A percentile compares a stretch with the other conserved stretches of the same genome.
phyloP scores from a whole-genome alignment of 1,140 invertebrate species.

The Cydia strobilella region DNA sequence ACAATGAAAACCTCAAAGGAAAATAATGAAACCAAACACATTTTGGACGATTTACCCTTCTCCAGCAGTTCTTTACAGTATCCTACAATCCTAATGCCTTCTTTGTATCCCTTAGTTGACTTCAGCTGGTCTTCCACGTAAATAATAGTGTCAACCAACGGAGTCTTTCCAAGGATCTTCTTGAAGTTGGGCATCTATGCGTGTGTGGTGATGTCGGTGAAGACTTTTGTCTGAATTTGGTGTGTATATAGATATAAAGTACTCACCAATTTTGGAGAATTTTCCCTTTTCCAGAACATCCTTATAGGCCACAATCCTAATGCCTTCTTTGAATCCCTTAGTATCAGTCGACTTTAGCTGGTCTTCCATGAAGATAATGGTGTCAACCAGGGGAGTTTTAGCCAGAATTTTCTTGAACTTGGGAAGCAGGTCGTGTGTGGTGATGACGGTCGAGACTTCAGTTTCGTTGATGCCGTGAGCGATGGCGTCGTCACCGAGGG shows the following conservation, averaged over 20 bases:
- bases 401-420: conserved; percentile 91
- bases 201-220: conserved; percentile 92
- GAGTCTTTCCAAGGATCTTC: conserved; percentile 85
- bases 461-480: conserved; percentile 98
- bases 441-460: conserved; percentile 94
- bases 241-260: not conserved
- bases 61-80: conserved; percentile 82
- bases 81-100: conserved; percentile 83
- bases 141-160: conserved; percentile 88
- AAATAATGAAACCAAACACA: too few species aligned
- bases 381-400: conserved; percentile 86
- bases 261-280: conserved; percentile 68
- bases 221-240: conserved; percentile 91
- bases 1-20: too few species aligned
- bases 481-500: conserved; percentile 97
- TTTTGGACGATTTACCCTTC: conserved; percentile 62
- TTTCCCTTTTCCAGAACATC: conserved; percentile 77
- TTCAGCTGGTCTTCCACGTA: conserved; percentile 94
- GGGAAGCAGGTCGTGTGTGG: conserved; percentile 92
- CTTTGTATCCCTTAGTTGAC: conserved; percentile 85
- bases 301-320: conserved; percentile 84
- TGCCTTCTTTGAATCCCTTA: conserved; percentile 84
- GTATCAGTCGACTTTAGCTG: conserved; percentile 87
- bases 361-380: conserved; percentile 94
- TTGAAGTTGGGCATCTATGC: conserved; percentile 95